Base-by-base conservation (phyloP, 2,888 invertebrate genomes). In the Epistrophella euchroma region DNA sequence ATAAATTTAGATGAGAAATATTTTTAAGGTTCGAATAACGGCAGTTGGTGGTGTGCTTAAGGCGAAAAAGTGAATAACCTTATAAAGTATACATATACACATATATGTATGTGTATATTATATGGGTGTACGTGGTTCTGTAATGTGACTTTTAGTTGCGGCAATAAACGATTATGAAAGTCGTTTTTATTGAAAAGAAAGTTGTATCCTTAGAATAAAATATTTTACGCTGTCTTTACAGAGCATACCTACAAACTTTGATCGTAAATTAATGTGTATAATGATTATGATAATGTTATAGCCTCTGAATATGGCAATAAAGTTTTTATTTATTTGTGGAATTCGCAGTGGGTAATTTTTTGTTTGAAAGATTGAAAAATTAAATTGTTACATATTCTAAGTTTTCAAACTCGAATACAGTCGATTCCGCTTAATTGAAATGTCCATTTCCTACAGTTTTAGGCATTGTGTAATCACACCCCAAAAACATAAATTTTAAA, bases 1-100 rank as follows among this genome's bases (percentile, higher is more conserved):
- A 82, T 82, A 82, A 82, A 82, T 82, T 56, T 55, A 76, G 64
- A 56, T 66, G 66, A 66, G 71, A 58, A 56, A 71, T 66, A 76
- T 60, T 58, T 76, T 52, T 43, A 66, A 66, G 72, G 66, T 28
- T 66, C 32, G 58, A 43, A 73, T 37, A 77, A 72, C 52, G 60
- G 72, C 60, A 77, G 52, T 35, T 22, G 32, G 37, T 19, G 13
- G 45, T 37, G 62, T 68, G 50, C 71, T 50, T 17, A 47, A 19
- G 55, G 32, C 17, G 15, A 68, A 68, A 50, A 60, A 52, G 52
- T 58, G 74, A 80, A 56, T 25, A 75, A 43, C 28, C 45, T 40
- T 28, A 56, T 35, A 68, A 73, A 66, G 45, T 28, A 35, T 32
- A 17, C 13, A 19, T 15, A 58, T 37, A 37, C 11, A 32, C 9